Evolutionary conservation across 2,113 vertebrate genomes (phyloP), one percentile per base, ranked within the genome.

Genomic region (Mustela lutreola): DNA sequence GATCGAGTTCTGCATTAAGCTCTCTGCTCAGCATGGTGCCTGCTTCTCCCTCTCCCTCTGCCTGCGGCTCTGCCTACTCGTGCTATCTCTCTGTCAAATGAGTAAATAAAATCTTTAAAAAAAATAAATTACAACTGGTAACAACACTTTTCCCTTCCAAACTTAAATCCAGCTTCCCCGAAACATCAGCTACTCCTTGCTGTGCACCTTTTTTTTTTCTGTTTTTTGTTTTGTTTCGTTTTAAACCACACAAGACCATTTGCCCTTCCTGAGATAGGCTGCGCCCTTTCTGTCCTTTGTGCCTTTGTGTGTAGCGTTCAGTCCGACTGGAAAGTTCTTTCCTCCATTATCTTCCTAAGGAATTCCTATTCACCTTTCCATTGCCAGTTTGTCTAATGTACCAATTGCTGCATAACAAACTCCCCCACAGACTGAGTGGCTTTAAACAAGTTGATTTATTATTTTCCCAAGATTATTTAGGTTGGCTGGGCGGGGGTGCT

Each of bases 371-470:
- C 19, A 58, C 8, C 28, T 94, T 91, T 63, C 45, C 67, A 67
- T n/a, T 73, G 60, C 11, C 75, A 79, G 53, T 16, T 70, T 89
- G 71, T 89, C 62, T 88, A 62, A 53, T 39, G 88, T 91, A 84
- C 28, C 58, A 85, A 42, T 45, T 80, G 50, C 45, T 95, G 11
- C 26, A 12, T 62, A 81, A 80, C 31, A 91, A 93, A 93, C 19
- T 53, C 58, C 11, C 48, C 62, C 71, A 18, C 9, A 87, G 85
- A 93, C n/a, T 36, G 26, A 53, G 39, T 93, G 56, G 79, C 39
- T 93, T 95, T 56, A 87, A 96, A 85, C 56, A 70, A 79, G 10
- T 28, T 97, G 33, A 60, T 84, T 91, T 87, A 50, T 88, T 96
- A 94, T 96, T 91, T 89, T 95, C 62, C 31, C 39, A 78, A 79